Base-by-base conservation (phyloP, 2,113 vertebrate genomes). In the Etheostoma cragini region DNA sequence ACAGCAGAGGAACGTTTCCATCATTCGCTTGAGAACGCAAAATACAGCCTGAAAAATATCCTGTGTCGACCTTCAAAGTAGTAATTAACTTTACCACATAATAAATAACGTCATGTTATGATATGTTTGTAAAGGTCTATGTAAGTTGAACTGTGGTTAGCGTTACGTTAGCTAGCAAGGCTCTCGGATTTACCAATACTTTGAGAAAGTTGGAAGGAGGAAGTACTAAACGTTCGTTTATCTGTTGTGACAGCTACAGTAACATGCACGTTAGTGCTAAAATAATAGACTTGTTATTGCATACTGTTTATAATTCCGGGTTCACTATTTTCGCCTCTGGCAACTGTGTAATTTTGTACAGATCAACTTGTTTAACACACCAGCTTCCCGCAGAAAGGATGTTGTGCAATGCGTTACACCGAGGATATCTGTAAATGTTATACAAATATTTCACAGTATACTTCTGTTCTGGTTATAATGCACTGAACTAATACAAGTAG, bases 171-270 rank as follows among this genome's bases (percentile, higher is more conserved):
- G 69, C 52, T 47, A 57, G 17, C 42, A 47, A 17, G 2, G 24
- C 21, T 62, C 4, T 22, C 21, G n/a, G 24, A 35, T 73, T 38
- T 38, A n/a, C 2, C 65, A 35, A 52, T 16, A 78, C 50, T 63
- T 61, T 35, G 33, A n/a, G 13, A 58, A 3, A 47, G 24, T 33
- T 65, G 61, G 30, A 35, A 85, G 49, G 26, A 79, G 76, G 71
- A 88, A 87, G 80, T 85, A 46, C 72, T 35, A 47, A 16, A 49
- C 42, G 35, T 75, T 66, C 72, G 56, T 46, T 22, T 11, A 54
- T 22, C 7, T 42, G 11, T 19, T 26, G 19, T 57, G 33, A 19
- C 30, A 64, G 10, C 26, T 64, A 30, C 16, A 47, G 12, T 17
- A 8, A 75, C 24, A 16, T 21, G 8, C 2, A 8, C 49, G 15